These are phyloP conservation scores for Akabosia matsudoensis DNA, from an alignment of 1,140 invertebrate genomes.

Conservation along the genomic window DNA sequence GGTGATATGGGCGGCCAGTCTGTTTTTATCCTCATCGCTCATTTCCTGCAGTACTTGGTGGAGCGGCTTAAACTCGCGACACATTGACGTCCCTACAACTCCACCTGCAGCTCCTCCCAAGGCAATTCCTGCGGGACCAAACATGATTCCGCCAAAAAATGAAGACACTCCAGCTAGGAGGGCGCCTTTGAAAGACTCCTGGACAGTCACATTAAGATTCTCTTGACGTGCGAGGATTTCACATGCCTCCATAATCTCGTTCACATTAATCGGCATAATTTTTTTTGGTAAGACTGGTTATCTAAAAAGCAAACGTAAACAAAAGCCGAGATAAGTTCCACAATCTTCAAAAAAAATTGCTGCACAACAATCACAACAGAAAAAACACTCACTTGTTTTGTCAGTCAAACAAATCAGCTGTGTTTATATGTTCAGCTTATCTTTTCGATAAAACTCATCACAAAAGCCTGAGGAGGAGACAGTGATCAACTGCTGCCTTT, in stretches of 20 bases:
- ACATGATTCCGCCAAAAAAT: conserved; percentile 28
- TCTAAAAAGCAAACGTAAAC: no score
- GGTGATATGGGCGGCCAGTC: conserved; percentile 30
- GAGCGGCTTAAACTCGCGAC: conserved; percentile 33
- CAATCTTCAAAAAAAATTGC: no score
- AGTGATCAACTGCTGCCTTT: no score
- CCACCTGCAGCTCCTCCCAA: conserved; percentile 35
- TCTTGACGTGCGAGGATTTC: conserved; percentile 29
- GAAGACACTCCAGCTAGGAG: conserved; percentile 29
- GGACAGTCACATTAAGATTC: conserved; percentile 31
- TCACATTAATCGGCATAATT: conserved; percentile 28
- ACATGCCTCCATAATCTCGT: conserved; percentile 36
- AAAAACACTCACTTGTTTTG: no score
- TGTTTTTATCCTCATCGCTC: conserved; percentile 16
- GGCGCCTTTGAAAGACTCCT: conserved; percentile 39
- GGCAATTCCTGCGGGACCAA: conserved; percentile 40
- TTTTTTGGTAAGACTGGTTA: background rate
- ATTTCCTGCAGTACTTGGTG: conserved; percentile 28
- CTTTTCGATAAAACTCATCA: no score
- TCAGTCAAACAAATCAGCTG: no score
- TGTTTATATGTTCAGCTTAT: no score
- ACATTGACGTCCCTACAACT: conserved; percentile 3
- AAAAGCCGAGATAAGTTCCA: no score
- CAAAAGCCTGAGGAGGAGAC: no score
- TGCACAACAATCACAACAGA: no score